phyloP scores from a whole-genome alignment of 2,113 vertebrate species.

The Columbina picui region DNA sequence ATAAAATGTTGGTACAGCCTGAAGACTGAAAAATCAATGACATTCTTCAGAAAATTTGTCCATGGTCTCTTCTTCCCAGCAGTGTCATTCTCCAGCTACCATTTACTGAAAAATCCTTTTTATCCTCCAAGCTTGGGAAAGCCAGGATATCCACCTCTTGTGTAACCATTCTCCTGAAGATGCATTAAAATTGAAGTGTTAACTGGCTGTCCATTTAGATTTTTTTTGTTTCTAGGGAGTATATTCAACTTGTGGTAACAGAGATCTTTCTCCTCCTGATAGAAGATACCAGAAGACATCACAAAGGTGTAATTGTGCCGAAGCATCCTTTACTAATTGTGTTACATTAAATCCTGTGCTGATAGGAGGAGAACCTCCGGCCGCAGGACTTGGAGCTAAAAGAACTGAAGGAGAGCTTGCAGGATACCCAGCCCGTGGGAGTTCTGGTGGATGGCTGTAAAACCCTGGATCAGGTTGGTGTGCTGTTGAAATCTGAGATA shows the following conservation, averaged over 20 bases:
- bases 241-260: not conserved
- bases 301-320: not conserved
- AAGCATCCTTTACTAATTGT: not conserved
- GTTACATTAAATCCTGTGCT: not conserved
- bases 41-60: not conserved
- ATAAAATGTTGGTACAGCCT: not conserved
- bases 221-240: not conserved
- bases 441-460: constrained; percentile 91
- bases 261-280: not conserved
- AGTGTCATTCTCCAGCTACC: not conserved
- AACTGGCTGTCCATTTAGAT: not conserved
- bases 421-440: constrained; percentile 95
- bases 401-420: constrained; percentile 91
- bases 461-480: constrained; percentile 92
- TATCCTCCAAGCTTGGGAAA: not conserved
- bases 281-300: not conserved
- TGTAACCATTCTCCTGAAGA: not conserved
- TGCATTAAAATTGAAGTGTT: not conserved
- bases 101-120: not conserved
- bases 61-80: not conserved
- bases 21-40: not conserved
- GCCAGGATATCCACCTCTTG: not conserved
- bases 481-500: not conserved
- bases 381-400: constrained; percentile 88
- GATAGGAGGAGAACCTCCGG: constrained; percentile 83